Percentiles rank a stretch among this genome's conserved stretches.
Evolutionary conservation across 1,140 invertebrate genomes (phyloP).

Genomic region (Antheraea mylitta): DNA sequence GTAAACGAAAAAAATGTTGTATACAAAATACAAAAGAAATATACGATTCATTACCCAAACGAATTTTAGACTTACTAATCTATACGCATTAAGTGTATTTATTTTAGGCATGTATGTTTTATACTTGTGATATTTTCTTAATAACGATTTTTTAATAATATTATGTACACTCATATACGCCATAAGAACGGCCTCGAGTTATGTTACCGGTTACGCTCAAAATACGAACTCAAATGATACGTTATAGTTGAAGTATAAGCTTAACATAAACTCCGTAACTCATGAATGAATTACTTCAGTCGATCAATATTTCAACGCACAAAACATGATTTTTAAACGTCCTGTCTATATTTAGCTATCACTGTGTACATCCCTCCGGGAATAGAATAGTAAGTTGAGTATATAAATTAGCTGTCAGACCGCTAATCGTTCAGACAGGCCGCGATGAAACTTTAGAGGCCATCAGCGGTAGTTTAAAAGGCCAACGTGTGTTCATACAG

Average conservation of each 20-base stretch:
- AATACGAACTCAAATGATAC: background rate
- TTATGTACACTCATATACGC: too few relatives aligned
- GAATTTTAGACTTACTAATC: too few relatives aligned
- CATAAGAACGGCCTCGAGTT: too few relatives aligned
- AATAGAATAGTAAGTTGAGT: conserved; percentile 76
- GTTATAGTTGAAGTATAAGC: background rate
- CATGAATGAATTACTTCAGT: background rate
- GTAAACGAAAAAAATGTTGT: too few relatives aligned
- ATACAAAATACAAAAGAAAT: too few relatives aligned
- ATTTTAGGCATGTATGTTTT: too few relatives aligned
- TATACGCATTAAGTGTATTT: too few relatives aligned
- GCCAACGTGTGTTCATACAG: conserved; percentile 47
- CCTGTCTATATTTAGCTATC: conserved; percentile 38
- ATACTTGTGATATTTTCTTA: too few relatives aligned
- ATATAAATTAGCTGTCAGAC: conserved; percentile 77
- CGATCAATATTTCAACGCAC: conserved; percentile 7
- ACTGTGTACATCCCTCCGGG: conserved; percentile 54
- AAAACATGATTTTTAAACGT: conserved; percentile 22
- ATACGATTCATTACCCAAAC: too few relatives aligned
- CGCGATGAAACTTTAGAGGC: conserved; percentile 75
- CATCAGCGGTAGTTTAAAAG: conserved; percentile 68
- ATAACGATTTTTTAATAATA: too few relatives aligned
- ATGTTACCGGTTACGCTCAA: too few relatives aligned
- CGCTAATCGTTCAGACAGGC: conserved; percentile 75
- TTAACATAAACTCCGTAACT: background rate